phyloP scores from a whole-genome alignment of 2,888 invertebrate species.

The Crepidodera aurea region DNA sequence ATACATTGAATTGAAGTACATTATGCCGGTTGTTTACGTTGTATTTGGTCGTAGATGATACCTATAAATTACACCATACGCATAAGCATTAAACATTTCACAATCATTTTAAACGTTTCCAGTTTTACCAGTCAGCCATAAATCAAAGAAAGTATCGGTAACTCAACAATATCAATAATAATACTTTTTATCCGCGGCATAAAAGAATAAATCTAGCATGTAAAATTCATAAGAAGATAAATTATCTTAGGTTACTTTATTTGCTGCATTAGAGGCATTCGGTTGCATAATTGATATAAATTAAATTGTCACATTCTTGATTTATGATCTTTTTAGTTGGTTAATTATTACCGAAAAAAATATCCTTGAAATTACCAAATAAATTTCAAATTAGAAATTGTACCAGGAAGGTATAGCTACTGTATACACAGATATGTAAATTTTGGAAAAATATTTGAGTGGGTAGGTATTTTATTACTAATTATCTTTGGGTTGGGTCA shows the following conservation, averaged over 20 bases:
- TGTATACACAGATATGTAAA: not conserved
- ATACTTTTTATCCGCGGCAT: slow-evolving; percentile 19
- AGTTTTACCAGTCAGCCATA: slow-evolving; percentile 18
- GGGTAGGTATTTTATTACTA: not conserved
- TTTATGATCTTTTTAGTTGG: slow-evolving; percentile 7
- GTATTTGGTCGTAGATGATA: not conserved
- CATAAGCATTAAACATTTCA: slow-evolving; percentile 11
- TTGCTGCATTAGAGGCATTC: not conserved
- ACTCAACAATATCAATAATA: slow-evolving; percentile 23
- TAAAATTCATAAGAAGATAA: slow-evolving; percentile 12
- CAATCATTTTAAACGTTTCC: not conserved
- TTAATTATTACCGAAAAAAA: slow-evolving; percentile 1
- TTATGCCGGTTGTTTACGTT: not conserved
- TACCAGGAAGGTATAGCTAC: not conserved
- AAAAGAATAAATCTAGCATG: slow-evolving; percentile 13
- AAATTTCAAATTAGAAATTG: not conserved
- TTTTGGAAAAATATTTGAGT: not conserved
- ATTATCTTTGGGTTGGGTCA: not conserved
- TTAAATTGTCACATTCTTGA: slow-evolving; percentile 17
- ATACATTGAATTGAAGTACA: not conserved
- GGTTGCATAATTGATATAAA: slow-evolving; percentile 15
- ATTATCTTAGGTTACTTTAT: slow-evolving; percentile 5
- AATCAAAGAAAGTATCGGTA: slow-evolving; percentile 23
- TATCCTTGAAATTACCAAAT: not conserved
- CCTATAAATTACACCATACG: not conserved